Percentiles rank a stretch among this genome's conserved stretches.
Conservation (phyloP, 2,113 vertebrate genomes). For the Hippocampus zosterae region DNA sequence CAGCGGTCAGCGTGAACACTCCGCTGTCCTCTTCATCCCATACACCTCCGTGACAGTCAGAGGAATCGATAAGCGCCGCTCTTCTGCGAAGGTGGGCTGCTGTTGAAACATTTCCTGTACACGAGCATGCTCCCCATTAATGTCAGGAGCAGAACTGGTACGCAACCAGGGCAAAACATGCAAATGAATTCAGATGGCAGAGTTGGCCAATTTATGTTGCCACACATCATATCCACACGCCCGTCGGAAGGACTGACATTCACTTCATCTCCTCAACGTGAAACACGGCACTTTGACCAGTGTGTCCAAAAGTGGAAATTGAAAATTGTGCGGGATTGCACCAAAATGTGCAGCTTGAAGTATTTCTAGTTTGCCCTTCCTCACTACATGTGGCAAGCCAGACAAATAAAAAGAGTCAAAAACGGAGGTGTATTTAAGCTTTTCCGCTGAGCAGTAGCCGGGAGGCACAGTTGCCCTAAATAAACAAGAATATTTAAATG, state of each 20-base stretch:
- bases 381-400: conserved; percentile 24
- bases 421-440: neutral
- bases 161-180: conserved; percentile 1
- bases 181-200: conserved; percentile 19
- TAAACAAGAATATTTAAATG: conserved; percentile 9
- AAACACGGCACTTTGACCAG: too few relatives aligned
- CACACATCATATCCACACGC: too few relatives aligned
- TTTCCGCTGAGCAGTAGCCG: conserved; percentile 22
- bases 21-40: conserved; percentile 42
- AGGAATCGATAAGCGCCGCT: conserved; percentile 46
- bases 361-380: conserved; percentile 25
- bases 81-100: conserved; percentile 39
- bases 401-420: conserved; percentile 20
- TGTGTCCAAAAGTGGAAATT: neutral
- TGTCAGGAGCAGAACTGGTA: neutral
- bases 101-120: neutral
- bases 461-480: conserved; percentile 9
- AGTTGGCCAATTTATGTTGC: conserved; percentile 7
- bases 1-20: conserved; percentile 31
- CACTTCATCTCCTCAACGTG: neutral
- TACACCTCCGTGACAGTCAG: conserved; percentile 49
- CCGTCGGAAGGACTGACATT: neutral
- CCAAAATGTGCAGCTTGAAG: conserved; percentile 26
- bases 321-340: neutral
- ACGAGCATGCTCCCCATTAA: conserved; percentile 15